phyloP scores from a whole-genome alignment of 1,140 invertebrate genomes.

The Gryon sp. region DNA sequence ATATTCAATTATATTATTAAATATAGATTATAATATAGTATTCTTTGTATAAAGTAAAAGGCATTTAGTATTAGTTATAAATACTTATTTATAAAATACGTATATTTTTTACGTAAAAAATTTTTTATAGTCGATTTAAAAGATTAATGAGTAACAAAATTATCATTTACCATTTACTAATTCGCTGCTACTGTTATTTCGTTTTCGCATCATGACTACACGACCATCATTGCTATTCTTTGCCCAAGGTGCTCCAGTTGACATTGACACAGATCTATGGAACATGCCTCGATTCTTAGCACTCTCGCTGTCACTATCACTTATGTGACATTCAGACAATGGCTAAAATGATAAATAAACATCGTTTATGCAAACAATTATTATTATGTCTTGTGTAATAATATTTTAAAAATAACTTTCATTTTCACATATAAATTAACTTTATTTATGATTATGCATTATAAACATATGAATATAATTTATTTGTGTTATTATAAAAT shows the following conservation, averaged over 20 bases:
- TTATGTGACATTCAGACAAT: constrained; percentile 81
- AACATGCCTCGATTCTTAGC: constrained; percentile 81
- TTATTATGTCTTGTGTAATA: background rate
- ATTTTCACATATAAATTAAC: no score
- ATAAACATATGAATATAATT: no score
- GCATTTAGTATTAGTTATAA: no score
- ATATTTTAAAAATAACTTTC: constrained; percentile 17
- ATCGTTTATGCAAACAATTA: background rate
- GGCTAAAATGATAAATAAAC: constrained; percentile 73
- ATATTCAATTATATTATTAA: no score
- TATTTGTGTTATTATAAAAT: no score
- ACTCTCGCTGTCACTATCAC: constrained; percentile 81
- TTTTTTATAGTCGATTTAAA: no score
- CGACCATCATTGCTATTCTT: constrained; percentile 82
- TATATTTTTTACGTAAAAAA: no score
- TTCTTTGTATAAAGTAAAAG: no score
- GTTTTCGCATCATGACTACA: constrained; percentile 83
- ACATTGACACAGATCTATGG: constrained; percentile 85
- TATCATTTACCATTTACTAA: constrained; percentile 80
- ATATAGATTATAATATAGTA: no score
- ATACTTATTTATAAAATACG: no score
- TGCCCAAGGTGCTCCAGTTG: constrained; percentile 82
- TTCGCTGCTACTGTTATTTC: constrained; percentile 87
- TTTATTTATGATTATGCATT: no score
- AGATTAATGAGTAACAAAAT: constrained; percentile 10